A percentile compares a stretch with the other conserved stretches of the same genome.
Evolutionary conservation across 1,140 invertebrate species (phyloP).

Genomic region (Drosophila erecta): DNA sequence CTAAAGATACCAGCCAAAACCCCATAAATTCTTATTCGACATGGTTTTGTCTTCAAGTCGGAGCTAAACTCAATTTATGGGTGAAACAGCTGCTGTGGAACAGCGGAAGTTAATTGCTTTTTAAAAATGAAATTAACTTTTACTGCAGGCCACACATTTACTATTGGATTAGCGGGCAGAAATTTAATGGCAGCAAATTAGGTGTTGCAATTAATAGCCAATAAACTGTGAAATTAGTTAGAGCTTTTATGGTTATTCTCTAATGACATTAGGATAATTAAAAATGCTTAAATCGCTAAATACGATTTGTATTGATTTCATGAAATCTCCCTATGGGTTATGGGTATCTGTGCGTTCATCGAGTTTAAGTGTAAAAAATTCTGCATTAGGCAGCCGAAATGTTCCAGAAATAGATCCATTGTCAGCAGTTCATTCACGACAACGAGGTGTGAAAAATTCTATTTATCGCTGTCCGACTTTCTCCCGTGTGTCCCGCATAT

Average conservation of each 20-base stretch:
- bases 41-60: conserved; percentile 21
- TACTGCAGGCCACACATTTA: conserved; percentile 6
- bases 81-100: conserved; percentile 11
- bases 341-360: not conserved
- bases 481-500: conserved; percentile 16
- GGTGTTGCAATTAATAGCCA: conserved; percentile 25
- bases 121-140: conserved; percentile 30
- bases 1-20: no score
- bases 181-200: conserved; percentile 14
- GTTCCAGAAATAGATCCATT: conserved; percentile 3
- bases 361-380: no score
- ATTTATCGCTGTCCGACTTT: conserved; percentile 52
- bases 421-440: conserved; percentile 12
- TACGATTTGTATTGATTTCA: no score
- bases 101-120: conserved; percentile 29
- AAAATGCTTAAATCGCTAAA: not conserved
- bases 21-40: conserved; percentile 16
- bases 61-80: conserved; percentile 14
- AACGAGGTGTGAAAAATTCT: conserved; percentile 50
- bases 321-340: no score
- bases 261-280: conserved; percentile 24
- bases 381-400: not conserved
- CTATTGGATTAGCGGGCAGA: conserved; percentile 1
- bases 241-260: conserved; percentile 8
- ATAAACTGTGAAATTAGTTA: conserved; percentile 25